Conservation (phyloP, 2,113 vertebrate genomes). For the Aptenodytes patagonicus region DNA sequence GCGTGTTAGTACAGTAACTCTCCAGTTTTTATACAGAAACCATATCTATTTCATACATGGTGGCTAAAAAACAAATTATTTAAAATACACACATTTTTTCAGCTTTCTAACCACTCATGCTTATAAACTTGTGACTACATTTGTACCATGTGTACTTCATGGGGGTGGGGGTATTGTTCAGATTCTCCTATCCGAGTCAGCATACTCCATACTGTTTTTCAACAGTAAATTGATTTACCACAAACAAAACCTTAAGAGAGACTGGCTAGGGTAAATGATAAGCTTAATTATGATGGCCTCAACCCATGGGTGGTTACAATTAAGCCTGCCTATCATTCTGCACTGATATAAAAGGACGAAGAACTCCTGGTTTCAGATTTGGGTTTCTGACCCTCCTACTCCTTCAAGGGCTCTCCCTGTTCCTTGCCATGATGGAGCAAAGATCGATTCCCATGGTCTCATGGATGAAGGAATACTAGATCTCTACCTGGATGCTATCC, state of each 20-base stretch:
- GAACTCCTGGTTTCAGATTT: background rate
- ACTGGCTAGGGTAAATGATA: background rate
- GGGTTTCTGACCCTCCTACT: background rate
- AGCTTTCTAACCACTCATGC: background rate
- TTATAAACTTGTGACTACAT: background rate
- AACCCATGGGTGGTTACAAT: background rate
- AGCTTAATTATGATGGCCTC: background rate
- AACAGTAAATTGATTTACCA: background rate
- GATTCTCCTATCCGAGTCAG: background rate
- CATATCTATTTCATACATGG: background rate
- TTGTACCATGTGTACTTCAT: background rate
- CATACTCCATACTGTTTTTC: background rate
- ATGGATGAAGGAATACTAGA: background rate
- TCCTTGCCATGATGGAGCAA: background rate
- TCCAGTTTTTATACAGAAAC: background rate
- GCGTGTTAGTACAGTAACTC: background rate
- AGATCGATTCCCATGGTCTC: background rate
- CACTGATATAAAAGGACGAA: background rate
- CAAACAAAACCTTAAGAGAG: background rate
- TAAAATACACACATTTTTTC: background rate
- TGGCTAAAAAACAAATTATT: background rate
- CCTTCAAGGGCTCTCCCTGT: background rate
- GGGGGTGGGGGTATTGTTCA: background rate
- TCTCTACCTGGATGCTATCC: background rate
- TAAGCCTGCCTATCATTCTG: background rate